phyloP scores from a whole-genome alignment of 2,888 invertebrate genomes.

The Linhomoeus sp. region DNA sequence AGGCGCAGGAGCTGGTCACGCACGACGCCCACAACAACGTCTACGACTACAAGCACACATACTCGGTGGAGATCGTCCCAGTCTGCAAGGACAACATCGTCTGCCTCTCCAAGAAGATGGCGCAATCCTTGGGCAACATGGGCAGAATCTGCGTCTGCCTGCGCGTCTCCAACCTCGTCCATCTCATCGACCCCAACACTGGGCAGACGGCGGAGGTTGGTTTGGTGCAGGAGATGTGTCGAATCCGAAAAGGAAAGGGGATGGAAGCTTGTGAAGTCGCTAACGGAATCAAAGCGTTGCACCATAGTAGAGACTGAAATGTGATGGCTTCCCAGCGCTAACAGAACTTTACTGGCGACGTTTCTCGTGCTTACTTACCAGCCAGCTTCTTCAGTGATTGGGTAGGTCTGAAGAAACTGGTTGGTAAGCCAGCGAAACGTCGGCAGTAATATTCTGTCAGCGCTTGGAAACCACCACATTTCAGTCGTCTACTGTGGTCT shows the following conservation, averaged over 20 bases:
- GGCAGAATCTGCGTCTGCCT: conserved; percentile 66
- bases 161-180: conserved; percentile 67
- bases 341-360: too few relatives aligned
- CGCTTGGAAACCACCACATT: too few relatives aligned
- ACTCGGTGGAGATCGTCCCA: conserved; percentile 78
- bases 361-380: not conserved
- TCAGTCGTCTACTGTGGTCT: conserved; percentile 51
- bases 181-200: conserved; percentile 65
- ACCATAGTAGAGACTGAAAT: too few relatives aligned
- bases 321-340: too few relatives aligned
- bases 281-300: too few relatives aligned
- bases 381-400: too few relatives aligned
- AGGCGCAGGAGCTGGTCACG: conserved; percentile 82
- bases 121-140: conserved; percentile 66
- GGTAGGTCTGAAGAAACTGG: too few relatives aligned
- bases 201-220: conserved; percentile 12
- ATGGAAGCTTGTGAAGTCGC: not conserved
- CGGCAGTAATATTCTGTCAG: conserved; percentile 4
- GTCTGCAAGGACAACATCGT: conserved; percentile 63
- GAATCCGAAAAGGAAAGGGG: conserved; percentile 11
- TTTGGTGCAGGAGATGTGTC: conserved; percentile 12
- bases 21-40: conserved; percentile 91
- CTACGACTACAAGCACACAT: conserved; percentile 83
- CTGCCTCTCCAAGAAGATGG: conserved; percentile 64
- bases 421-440: not conserved